These are phyloP conservation scores for Drosophila multiciliata DNA, from an alignment of 2,888 invertebrate genomes.

Conservation along the genomic window DNA sequence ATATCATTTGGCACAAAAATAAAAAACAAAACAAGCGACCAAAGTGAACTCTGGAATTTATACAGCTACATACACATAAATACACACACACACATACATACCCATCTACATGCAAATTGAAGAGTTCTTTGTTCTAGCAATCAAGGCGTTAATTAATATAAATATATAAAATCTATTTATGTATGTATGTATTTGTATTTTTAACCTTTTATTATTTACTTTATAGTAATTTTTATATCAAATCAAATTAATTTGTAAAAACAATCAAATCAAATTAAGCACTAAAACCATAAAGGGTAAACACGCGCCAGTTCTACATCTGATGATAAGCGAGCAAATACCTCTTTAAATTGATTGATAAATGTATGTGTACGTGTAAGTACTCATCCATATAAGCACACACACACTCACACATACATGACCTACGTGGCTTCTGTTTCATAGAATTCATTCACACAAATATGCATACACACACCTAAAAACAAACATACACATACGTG, in stretches of 20 bases:
- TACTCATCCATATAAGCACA: background rate
- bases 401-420: background rate
- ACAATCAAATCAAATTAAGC: slow-evolving; percentile 25
- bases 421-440: slow-evolving; percentile 12
- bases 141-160: slow-evolving; percentile 1
- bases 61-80: slow-evolving; percentile 19
- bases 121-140: background rate
- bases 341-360: slow-evolving; percentile 51
- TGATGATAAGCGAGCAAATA: slow-evolving; percentile 64
- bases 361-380: slow-evolving; percentile 11
- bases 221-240: slow-evolving; percentile 23
- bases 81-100: background rate
- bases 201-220: slow-evolving; percentile 4
- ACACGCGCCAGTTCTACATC: slow-evolving; percentile 67
- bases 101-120: background rate
- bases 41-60: background rate
- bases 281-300: slow-evolving; percentile 47
- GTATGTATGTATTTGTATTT: background rate
- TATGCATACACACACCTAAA: background rate
- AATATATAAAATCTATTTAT: background rate
- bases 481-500: background rate
- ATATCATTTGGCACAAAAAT: slow-evolving; percentile 43
- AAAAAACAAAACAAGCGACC: slow-evolving; percentile 5
- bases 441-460: background rate
- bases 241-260: slow-evolving; percentile 22